A percentile compares a stretch with the other conserved stretches of the same genome.
Conservation (phyloP, 2,888 invertebrate genomes). For the Chelonus formosanus region DNA sequence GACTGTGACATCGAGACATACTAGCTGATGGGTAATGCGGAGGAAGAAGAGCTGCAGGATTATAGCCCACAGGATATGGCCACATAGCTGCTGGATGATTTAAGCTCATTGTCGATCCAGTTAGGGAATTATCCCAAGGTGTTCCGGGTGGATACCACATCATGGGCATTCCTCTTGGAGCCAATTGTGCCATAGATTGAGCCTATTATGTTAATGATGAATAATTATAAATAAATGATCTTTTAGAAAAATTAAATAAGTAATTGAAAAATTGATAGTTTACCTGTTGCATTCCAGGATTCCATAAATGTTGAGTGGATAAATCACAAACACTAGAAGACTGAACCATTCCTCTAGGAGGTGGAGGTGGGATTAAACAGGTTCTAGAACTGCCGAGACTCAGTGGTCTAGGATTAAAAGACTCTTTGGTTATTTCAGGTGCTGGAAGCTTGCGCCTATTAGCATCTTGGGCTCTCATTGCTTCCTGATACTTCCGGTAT, state of each 20-base stretch:
- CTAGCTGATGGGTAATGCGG: conserved; percentile 68
- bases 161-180: conserved; percentile 63
- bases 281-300: conserved; percentile 70
- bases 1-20: conserved; percentile 68
- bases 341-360: conserved; percentile 56
- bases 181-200: conserved; percentile 76
- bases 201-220: conserved; percentile 65
- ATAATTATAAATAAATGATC: too few relatives aligned
- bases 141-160: conserved; percentile 62
- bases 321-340: conserved; percentile 62
- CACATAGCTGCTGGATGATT: conserved; percentile 58
- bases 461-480: conserved; percentile 68
- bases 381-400: conserved; percentile 51
- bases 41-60: conserved; percentile 54
- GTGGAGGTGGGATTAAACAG: conserved; percentile 46
- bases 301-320: conserved; percentile 55
- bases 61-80: conserved; percentile 56
- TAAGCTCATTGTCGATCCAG: conserved; percentile 59
- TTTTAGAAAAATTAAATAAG: too few relatives aligned
- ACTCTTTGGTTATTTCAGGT: conserved; percentile 47
- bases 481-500: conserved; percentile 67
- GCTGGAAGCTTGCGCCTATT: conserved; percentile 56
- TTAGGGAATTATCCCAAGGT: conserved; percentile 52
- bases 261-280: conserved; percentile 36
- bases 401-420: conserved; percentile 48